A percentile compares a stretch with the other conserved stretches of the same genome.
Evolutionary conservation across 2,888 invertebrate species (phyloP).

Genomic region (Cybosia mesomella): DNA sequence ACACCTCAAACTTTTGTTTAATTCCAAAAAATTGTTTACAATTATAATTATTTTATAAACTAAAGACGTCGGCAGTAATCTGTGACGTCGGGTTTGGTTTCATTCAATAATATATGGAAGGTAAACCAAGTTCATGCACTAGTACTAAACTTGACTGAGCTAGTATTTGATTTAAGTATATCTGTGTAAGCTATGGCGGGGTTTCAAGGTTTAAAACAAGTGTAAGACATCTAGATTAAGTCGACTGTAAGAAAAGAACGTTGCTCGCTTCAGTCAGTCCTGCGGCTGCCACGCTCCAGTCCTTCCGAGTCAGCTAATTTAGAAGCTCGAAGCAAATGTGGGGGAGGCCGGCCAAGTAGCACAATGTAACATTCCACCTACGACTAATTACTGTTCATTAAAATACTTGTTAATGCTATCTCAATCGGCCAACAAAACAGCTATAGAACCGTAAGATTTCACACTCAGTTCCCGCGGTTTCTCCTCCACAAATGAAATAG

Average conservation of each 20-base stretch:
- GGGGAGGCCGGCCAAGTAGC: slow-evolving; percentile 28
- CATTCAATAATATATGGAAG: too few relatives aligned
- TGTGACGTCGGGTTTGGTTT: too few relatives aligned
- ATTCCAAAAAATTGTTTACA: too few relatives aligned
- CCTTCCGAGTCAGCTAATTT: neutral
- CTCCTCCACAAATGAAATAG: slow-evolving; percentile 15
- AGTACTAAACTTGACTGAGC: neutral
- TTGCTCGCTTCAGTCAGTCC: neutral
- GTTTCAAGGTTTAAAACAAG: neutral
- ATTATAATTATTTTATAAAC: too few relatives aligned
- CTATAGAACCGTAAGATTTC: slow-evolving; percentile 19
- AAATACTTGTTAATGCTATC: slow-evolving; percentile 60
- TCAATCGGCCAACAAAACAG: slow-evolving; percentile 38
- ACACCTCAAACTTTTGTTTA: too few relatives aligned
- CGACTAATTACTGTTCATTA: slow-evolving; percentile 61
- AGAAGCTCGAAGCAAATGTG: neutral
- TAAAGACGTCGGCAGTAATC: too few relatives aligned
- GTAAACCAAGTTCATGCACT: too few relatives aligned
- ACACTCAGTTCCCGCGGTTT: slow-evolving; percentile 37
- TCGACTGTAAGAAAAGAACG: neutral
- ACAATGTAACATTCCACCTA: slow-evolving; percentile 40
- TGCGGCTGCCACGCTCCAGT: neutral
- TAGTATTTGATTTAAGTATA: neutral
- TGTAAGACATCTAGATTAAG: neutral
- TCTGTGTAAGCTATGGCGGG: too few relatives aligned